phyloP scores from a whole-genome alignment of 2,888 invertebrate genomes.

The Drosophila kanekoi region DNA sequence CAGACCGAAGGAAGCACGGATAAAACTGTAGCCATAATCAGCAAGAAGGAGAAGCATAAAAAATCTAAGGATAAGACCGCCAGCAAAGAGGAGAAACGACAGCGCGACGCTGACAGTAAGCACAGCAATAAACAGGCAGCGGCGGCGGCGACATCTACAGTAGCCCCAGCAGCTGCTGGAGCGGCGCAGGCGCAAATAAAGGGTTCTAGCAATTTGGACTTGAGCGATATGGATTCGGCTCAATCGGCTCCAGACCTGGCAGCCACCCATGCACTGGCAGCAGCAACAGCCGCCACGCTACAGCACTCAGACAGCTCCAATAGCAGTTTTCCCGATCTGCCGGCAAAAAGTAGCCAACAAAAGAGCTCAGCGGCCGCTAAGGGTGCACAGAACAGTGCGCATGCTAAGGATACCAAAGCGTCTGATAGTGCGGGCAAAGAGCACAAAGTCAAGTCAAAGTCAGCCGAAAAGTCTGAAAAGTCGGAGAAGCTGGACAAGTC shows the following conservation, averaged over 20 bases:
- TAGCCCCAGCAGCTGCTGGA: slow-evolving; percentile 13
- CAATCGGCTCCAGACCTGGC: slow-evolving; percentile 77
- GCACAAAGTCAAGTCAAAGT: slow-evolving; percentile 62
- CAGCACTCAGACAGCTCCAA: slow-evolving; percentile 84
- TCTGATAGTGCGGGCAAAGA: slow-evolving; percentile 44
- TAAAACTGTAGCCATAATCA: slow-evolving; percentile 31
- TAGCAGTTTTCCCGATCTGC: slow-evolving; percentile 84
- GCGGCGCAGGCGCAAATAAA: slow-evolving; percentile 38
- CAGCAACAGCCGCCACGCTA: slow-evolving; percentile 59
- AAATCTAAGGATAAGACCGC: slow-evolving; percentile 76
- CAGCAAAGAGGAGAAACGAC: slow-evolving; percentile 77
- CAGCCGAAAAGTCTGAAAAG: slow-evolving; percentile 86
- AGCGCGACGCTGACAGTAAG: slow-evolving; percentile 49
- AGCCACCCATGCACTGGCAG: slow-evolving; percentile 63
- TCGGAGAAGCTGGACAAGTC: slow-evolving; percentile 85
- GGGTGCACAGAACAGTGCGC: slow-evolving; percentile 20
- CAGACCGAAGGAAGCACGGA: slow-evolving; percentile 34
- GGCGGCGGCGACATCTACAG: slow-evolving; percentile 1
- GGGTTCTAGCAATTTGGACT: slow-evolving; percentile 72
- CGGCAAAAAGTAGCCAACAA: slow-evolving; percentile 59
- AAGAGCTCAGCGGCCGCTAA: slow-evolving; percentile 41
- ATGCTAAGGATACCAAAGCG: slow-evolving; percentile 43
- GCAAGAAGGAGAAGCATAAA: slow-evolving; percentile 76
- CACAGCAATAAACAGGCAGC: slow-evolving; percentile 42
- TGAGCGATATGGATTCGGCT: slow-evolving; percentile 81